Conservation (phyloP, 2,888 invertebrate genomes). For the Chalcis sispes region DNA sequence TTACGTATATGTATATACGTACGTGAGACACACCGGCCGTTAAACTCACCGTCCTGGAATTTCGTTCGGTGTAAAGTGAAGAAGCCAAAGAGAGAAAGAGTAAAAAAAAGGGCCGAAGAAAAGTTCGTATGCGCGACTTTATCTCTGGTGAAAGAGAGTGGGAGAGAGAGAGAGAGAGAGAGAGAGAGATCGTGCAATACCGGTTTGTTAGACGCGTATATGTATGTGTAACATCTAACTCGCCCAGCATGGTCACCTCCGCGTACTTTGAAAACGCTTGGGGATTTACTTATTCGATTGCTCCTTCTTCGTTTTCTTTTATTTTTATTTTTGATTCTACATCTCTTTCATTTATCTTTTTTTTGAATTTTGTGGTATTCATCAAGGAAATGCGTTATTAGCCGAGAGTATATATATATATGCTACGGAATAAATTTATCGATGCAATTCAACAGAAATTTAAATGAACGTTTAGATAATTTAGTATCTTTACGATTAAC, state of each 20-base stretch:
- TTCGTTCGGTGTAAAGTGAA: slow-evolving; percentile 5
- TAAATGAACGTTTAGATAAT: too few species aligned
- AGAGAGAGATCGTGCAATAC: slow-evolving; percentile 29
- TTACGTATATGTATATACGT: neutral
- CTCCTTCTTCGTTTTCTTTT: neutral
- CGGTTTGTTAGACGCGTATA: slow-evolving; percentile 17
- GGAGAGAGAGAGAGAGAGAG: slow-evolving; percentile 10
- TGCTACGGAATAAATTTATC: too few species aligned
- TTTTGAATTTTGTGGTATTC: too few species aligned
- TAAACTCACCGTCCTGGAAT: slow-evolving; percentile 23
- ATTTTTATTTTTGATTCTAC: neutral
- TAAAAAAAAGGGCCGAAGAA: neutral
- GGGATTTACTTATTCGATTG: neutral
- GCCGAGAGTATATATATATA: too few species aligned
- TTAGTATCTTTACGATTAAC: too few species aligned
- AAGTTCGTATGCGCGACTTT: neutral
- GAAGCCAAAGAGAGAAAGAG: neutral
- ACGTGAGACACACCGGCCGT: neutral
- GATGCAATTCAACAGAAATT: too few species aligned
- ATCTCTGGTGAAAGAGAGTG: slow-evolving; percentile 2
- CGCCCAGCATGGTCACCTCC: neutral
- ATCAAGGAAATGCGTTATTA: too few species aligned
- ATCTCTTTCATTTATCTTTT: too few species aligned
- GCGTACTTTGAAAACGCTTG: neutral
- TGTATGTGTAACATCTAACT: neutral